phyloP scores from a whole-genome alignment of 1,140 invertebrate genomes.

The Drosophila mayri region DNA sequence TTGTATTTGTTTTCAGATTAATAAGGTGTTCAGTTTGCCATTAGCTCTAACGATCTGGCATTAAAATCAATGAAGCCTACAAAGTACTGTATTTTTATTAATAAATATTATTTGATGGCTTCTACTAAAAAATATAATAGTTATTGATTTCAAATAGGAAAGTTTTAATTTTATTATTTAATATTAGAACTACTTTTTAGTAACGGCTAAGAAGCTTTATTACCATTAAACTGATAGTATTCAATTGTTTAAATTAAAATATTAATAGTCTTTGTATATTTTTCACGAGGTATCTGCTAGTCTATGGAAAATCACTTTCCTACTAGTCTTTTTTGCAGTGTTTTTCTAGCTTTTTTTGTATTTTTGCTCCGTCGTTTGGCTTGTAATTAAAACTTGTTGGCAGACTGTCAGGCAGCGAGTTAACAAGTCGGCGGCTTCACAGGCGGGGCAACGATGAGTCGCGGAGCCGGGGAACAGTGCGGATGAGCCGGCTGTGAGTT shows the following conservation, averaged over 20 bases:
- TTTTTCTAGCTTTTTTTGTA: slow-evolving; percentile 19
- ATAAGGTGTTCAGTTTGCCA: not conserved
- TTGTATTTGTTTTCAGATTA: no score
- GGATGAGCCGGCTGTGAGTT: slow-evolving; percentile 31
- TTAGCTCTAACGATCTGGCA: slow-evolving; percentile 15
- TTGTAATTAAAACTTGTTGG: slow-evolving; percentile 82
- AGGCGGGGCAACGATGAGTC: slow-evolving; percentile 21
- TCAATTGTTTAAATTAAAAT: not conserved
- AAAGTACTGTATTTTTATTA: not conserved
- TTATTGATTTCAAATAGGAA: not conserved
- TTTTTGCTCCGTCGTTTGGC: slow-evolving; percentile 31
- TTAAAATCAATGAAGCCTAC: slow-evolving; percentile 15
- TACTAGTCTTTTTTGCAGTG: slow-evolving; percentile 23
- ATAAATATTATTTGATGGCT: not conserved
- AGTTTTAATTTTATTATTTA: not conserved
- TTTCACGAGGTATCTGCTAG: slow-evolving; percentile 7
- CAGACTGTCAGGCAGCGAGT: slow-evolving; percentile 80
- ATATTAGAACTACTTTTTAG: not conserved
- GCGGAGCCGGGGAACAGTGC: not conserved
- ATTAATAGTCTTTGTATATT: not conserved
- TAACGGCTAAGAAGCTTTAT: not conserved
- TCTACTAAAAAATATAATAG: not conserved
- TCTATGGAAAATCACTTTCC: not conserved
- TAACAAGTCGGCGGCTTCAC: slow-evolving; percentile 79
- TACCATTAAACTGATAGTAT: not conserved